phyloP scores from a whole-genome alignment of 2,113 vertebrate species.

The Lucifuga dentata region DNA sequence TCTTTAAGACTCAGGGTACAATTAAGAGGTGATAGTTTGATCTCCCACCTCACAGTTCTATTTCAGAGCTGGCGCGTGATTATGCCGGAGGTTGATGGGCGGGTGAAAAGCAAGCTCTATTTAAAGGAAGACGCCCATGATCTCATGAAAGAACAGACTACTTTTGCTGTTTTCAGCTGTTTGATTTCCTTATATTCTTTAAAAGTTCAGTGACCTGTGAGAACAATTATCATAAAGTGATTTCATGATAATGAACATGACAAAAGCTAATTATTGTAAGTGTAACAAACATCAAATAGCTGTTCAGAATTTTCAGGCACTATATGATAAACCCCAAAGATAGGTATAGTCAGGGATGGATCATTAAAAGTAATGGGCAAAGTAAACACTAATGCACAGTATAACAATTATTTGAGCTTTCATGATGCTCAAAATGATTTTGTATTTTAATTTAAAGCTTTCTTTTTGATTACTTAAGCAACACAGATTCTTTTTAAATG shows the following conservation, averaged over 20 bases:
- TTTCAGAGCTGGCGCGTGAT: constrained; percentile 77
- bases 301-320: not conserved
- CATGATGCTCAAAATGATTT: not conserved
- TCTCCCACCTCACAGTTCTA: constrained; percentile 80
- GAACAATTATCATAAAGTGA: not conserved
- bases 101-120: constrained; percentile 71
- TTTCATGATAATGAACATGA: constrained; percentile 36
- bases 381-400: not conserved
- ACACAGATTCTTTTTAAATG: not conserved
- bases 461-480: not conserved
- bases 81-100: constrained; percentile 69
- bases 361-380: not conserved
- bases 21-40: constrained; percentile 85
- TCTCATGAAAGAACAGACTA: constrained; percentile 53
- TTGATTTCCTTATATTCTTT: constrained; percentile 6
- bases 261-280: constrained; percentile 8
- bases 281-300: not conserved
- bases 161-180: constrained; percentile 35
- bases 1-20: constrained; percentile 80
- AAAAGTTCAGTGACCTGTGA: too few relatives aligned
- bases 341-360: not conserved
- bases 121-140: constrained; percentile 64
- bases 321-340: not conserved
- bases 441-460: not conserved
- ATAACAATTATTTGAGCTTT: not conserved